Percentiles rank a stretch among this genome's conserved stretches.
Conservation (phyloP, 2,113 vertebrate species). For the Leucoraja erinaceus region DNA sequence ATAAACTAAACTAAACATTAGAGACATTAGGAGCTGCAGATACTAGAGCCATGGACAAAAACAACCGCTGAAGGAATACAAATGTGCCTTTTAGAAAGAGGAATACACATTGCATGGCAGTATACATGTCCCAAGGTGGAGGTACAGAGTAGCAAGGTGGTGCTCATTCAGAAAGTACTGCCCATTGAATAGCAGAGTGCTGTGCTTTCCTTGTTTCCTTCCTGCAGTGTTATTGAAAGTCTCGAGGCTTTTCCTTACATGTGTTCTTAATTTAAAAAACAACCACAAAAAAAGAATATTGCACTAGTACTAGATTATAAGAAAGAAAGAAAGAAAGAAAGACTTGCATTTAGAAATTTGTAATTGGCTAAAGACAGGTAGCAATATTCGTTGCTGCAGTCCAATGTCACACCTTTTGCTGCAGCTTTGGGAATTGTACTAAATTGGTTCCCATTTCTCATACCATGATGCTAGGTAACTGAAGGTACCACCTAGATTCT, state of each 20-base stretch:
- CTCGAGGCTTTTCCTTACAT: not conserved
- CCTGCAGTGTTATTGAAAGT: not conserved
- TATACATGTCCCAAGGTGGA: not conserved
- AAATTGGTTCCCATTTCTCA: not conserved
- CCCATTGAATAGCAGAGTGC: not conserved
- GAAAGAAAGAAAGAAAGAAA: too few relatives aligned
- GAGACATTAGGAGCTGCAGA: too few relatives aligned
- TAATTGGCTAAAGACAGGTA: not conserved
- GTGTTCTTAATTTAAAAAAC: not conserved
- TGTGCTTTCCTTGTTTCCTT: not conserved
- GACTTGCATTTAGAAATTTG: too few relatives aligned
- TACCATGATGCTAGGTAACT: not conserved
- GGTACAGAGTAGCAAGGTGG: not conserved
- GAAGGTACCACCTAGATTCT: not conserved
- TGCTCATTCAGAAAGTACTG: not conserved
- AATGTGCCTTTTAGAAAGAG: not conserved
- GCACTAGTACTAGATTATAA: not conserved
- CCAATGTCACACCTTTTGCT: not conserved
- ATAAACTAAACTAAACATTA: too few relatives aligned
- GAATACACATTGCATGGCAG: not conserved
- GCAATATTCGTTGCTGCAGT: not conserved
- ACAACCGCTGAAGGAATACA: not conserved
- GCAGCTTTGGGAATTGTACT: not conserved
- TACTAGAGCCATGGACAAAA: too few relatives aligned
- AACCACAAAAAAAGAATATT: not conserved